Evolutionary conservation across 2,888 invertebrate genomes (phyloP).

Genomic region (Tenthredo amoena): DNA sequence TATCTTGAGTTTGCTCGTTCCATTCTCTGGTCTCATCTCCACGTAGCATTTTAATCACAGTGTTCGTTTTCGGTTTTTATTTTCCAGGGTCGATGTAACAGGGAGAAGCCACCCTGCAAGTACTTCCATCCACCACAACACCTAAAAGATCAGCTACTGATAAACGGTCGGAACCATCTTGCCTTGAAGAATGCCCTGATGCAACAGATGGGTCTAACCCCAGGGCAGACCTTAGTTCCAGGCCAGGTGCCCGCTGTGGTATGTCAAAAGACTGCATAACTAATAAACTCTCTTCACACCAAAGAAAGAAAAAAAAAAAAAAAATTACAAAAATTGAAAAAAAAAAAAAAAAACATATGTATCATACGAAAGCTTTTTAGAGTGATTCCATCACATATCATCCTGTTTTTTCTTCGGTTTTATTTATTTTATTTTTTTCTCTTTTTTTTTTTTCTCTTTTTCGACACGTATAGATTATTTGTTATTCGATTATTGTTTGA

Average conservation of each 20-base stretch:
- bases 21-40: background rate
- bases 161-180: constrained; percentile 99
- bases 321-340: background rate
- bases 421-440: no score
- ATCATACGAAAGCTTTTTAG: background rate
- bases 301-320: background rate
- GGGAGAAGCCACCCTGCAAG: constrained; percentile 99
- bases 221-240: constrained; percentile 94
- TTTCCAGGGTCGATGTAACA: constrained; percentile 98
- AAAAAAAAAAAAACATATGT: background rate
- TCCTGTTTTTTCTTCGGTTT: background rate
- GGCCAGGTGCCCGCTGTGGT: constrained; percentile 97
- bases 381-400: background rate
- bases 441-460: no score
- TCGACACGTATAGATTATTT: background rate
- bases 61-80: background rate
- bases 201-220: constrained; percentile 97
- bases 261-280: constrained; percentile 78
- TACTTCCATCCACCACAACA: constrained; percentile 99
- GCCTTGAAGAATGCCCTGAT: constrained; percentile 98
- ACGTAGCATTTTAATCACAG: background rate
- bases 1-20: background rate
- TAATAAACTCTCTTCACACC: background rate
- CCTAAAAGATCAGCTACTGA: constrained; percentile 99
- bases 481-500: background rate